Evolutionary conservation across 2,113 vertebrate species (phyloP), one percentile per base, ranked within the genome.

Genomic region (Lasiurus cinereus): DNA sequence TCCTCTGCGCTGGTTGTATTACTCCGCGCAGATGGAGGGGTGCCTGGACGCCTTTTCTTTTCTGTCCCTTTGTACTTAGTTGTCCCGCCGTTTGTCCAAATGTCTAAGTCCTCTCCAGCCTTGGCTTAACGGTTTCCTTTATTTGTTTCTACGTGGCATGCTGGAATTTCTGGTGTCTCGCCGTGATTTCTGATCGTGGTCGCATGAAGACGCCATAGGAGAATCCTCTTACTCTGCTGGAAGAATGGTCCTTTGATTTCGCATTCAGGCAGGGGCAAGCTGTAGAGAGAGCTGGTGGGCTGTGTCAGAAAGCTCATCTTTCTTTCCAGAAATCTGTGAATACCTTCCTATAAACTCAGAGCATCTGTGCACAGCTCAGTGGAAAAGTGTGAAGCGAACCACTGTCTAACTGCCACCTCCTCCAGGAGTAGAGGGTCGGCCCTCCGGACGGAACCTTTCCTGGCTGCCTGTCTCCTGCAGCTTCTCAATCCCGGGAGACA

Each of bases 181-280:
- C 72, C 92, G 48, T 96, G 69, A 59, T 82, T 80, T 91, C 46
- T 76, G 59, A 11, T 48, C 82, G n/a, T 93, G 83, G 21, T 70
- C 94, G 77, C 82, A 72, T 95, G 72, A 90, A 92, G 46, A 93
- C 95, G 43, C 69, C 12, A 43, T 64, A 83, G 54, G 50, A 79
- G 36, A 84, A 67, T 50, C 62, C 50, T 89, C 76, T 76, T 92
- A 22, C 24, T 95, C 83, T 96, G 82, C 29, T 95, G 39, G 86
- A 93, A 69, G 73, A 94, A 54, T 72, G 73, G 27, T 56, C 39
- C 18, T 91, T 85, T 83, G 29, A 24, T 85, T 12, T 91, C 48
- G 93, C 39, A 84, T 83, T 92, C 10, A 86, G 52, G n/a, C 29
- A 43, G 36, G 33, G 29, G 54, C 10, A 74, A 24, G 87, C 43